These are phyloP conservation scores for Heliangelus exortis DNA, from an alignment of 2,797 vertebrate genomes.

Conservation along the genomic window DNA sequence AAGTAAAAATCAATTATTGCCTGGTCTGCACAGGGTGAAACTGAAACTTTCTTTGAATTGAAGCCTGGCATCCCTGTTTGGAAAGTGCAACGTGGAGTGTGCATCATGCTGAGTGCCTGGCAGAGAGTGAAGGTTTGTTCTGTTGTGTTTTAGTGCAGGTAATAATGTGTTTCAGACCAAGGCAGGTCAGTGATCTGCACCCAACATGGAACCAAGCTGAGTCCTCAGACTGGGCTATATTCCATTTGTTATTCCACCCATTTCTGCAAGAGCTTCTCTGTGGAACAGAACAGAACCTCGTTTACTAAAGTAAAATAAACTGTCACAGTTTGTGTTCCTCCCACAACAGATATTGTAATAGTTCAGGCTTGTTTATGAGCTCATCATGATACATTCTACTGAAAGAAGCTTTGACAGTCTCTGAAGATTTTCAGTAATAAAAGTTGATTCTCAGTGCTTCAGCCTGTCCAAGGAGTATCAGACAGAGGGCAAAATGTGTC, in stretches of 20 bases:
- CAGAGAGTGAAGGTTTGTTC: not conserved
- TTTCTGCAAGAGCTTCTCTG: not conserved
- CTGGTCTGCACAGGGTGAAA: not conserved
- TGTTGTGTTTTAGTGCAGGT: not conserved
- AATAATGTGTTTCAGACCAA: accelerated
- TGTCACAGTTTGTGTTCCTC: not conserved
- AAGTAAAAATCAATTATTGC: not conserved
- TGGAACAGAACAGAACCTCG: not conserved
- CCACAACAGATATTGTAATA: constrained; percentile 22
- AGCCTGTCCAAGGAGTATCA: not conserved
- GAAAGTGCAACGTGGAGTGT: not conserved
- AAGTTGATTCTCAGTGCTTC: not conserved
- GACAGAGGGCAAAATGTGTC: not conserved
- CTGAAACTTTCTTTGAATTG: not conserved
- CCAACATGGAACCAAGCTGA: accelerated
- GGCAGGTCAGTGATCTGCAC: not conserved
- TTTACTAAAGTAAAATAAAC: not conserved
- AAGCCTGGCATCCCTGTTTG: not conserved
- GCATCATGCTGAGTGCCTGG: accelerated
- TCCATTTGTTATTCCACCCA: not conserved
- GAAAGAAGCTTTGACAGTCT: not conserved
- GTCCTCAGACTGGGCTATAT: not conserved
- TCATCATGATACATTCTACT: not conserved
- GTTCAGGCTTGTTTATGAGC: constrained; percentile 3
- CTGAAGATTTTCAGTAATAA: not conserved